phyloP scores from a whole-genome alignment of 2,797 vertebrate genomes.

The Phoebastria nigripes region DNA sequence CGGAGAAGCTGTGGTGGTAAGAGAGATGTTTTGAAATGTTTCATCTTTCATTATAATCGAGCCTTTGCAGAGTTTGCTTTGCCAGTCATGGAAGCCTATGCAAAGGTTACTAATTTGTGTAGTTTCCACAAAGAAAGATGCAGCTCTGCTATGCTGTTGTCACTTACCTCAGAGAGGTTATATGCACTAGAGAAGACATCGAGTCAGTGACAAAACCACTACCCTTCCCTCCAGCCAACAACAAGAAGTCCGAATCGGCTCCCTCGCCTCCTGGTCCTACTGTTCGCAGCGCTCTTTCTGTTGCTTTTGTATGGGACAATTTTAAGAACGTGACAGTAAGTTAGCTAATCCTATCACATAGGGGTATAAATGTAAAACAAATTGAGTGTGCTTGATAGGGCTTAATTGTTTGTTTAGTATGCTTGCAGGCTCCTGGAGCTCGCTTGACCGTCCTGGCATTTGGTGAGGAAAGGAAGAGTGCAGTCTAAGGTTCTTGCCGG shows the following conservation, averaged over 20 bases:
- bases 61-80: not conserved
- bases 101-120: not conserved
- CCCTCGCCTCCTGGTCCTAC: fast-evolving
- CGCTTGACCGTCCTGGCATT: not conserved
- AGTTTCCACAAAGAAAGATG: not conserved
- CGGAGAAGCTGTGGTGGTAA: not conserved
- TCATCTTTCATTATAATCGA: not conserved
- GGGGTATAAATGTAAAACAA: not conserved
- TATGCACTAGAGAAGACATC: fast-evolving
- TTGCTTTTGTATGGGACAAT: not conserved
- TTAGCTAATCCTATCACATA: not conserved
- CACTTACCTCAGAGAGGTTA: not conserved
- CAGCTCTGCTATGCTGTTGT: not conserved
- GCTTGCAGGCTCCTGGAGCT: not conserved
- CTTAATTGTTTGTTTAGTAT: not conserved
- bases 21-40: not conserved
- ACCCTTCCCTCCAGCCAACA: fast-evolving
- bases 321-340: not conserved
- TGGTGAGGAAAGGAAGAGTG: not conserved
- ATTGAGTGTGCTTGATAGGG: not conserved
- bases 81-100: not conserved
- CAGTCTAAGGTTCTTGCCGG: not conserved
- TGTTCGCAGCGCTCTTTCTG: not conserved
- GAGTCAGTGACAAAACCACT: not conserved
- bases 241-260: fast-evolving